Evolutionary conservation across 2,113 vertebrate genomes (phyloP), one percentile per base, ranked within the genome.

Genomic region (Cyprinodon variegatus): DNA sequence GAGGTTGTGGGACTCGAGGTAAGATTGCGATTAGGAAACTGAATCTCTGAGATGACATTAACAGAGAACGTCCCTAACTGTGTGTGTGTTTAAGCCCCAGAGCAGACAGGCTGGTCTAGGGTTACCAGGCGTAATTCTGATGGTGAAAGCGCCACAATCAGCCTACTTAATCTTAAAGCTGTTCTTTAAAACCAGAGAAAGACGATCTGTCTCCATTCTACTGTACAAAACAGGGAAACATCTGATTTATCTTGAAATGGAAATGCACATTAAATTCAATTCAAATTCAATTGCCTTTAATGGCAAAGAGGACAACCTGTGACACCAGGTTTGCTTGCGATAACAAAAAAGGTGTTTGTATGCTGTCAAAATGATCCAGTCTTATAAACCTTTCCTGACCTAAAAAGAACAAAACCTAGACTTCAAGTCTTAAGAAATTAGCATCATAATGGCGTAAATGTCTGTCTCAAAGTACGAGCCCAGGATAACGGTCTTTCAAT

Each of bases 41-140:
- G 83, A 96, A 99, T 96, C 95, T 95, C 88, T 74, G 83, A 93
- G 93, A 92, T 94, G 94, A 96, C 96, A 95, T 97, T 96, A 96
- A 95, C 96, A 95, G 91, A 95, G 93, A 91, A 88, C 79, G 94
- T 87, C 94, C 90, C 90, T 90, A 81, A 92, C 91, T 92, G 92
- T 92, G 89, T 89, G 89, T 92, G 91, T 93, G 89, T 90, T 83
- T 92, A 92, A 94, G 93, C 94, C 90, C 84, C 93, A 77, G 91
- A 93, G 90, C 91, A 96, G 95, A 96, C 92, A 93, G 92, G 83
- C 92, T 83, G 79, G 92, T 92, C 94, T 99, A 94, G 92, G 93
- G 94, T 98, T 97, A 96, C 96, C 93, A 68, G 84, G 92, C 90
- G 94, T 94, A 94, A 93, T 95, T 95, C 93, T 94, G 92, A 93